phyloP scores from a whole-genome alignment of 2,888 invertebrate species.

The Sminthurides aquaticus region DNA sequence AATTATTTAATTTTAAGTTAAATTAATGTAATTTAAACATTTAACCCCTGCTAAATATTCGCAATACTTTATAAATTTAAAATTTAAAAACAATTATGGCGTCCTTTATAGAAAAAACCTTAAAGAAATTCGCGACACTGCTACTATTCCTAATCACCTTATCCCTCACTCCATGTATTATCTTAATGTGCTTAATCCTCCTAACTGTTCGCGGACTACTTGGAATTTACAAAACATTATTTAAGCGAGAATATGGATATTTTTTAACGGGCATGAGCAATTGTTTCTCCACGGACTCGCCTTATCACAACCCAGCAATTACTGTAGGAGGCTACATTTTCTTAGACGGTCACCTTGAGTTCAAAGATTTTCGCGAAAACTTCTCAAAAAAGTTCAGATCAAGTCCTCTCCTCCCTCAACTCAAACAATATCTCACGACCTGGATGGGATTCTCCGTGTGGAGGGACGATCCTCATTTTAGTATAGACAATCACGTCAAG shows the following conservation, averaged over 20 bases:
- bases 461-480: slow-evolving; percentile 5
- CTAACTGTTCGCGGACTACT: neutral
- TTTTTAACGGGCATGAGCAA: slow-evolving; percentile 11
- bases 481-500: slow-evolving; percentile 4
- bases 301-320: neutral
- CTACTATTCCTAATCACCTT: neutral
- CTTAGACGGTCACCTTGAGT: neutral
- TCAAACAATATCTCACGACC: slow-evolving; percentile 9
- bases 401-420: neutral
- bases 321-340: neutral
- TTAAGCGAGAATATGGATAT: neutral
- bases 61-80: too few species aligned
- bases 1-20: too few species aligned
- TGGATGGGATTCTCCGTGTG: slow-evolving; percentile 10
- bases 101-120: too few species aligned
- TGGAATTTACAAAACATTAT: neutral
- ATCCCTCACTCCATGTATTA: neutral
- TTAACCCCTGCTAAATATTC: too few species aligned
- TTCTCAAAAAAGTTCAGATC: neutral
- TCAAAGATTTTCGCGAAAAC: neutral
- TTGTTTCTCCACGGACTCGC: slow-evolving; percentile 2
- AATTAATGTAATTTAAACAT: too few species aligned
- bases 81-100: too few species aligned
- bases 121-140: neutral
- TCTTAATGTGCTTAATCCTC: too few species aligned